Conservation (phyloP, 2,888 invertebrate species). For the Malachius bipustulatus region DNA sequence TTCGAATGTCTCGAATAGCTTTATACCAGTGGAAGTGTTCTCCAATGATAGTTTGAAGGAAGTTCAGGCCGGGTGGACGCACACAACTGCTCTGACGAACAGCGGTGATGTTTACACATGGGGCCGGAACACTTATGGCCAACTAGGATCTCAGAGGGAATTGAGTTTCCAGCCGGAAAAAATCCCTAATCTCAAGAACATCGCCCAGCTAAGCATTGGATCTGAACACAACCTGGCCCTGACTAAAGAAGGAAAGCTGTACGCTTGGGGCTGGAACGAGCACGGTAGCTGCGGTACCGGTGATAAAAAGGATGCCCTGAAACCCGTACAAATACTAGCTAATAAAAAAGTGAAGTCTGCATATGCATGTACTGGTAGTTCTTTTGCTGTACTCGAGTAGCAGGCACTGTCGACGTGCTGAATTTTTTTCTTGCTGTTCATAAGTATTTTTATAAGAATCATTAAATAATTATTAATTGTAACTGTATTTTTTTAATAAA, state of each 20-base stretch:
- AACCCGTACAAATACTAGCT: conserved; percentile 35
- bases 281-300: conserved; percentile 75
- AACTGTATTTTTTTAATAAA: conserved; percentile 36
- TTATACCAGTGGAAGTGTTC: conserved; percentile 43
- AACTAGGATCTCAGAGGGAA: conserved; percentile 47
- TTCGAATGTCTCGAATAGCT: conserved; percentile 41
- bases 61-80: conserved; percentile 68
- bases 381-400: conserved; percentile 40
- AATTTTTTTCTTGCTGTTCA: conserved; percentile 18
- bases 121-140: conserved; percentile 74
- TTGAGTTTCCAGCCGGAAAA: conserved; percentile 38
- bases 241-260: conserved; percentile 50
- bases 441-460: conserved; percentile 32
- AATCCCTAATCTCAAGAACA: conserved; percentile 40
- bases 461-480: conserved; percentile 26
- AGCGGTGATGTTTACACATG: conserved; percentile 55
- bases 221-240: conserved; percentile 71
- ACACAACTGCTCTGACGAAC: conserved; percentile 52
- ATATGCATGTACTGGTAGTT: conserved; percentile 42
- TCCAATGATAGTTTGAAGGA: conserved; percentile 45
- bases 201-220: conserved; percentile 53
- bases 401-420: conserved; percentile 19
- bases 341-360: conserved; percentile 31
- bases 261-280: conserved; percentile 86
- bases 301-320: conserved; percentile 35